phyloP scores from a whole-genome alignment of 2,113 vertebrate genomes.

The Hemiprocne comata region DNA sequence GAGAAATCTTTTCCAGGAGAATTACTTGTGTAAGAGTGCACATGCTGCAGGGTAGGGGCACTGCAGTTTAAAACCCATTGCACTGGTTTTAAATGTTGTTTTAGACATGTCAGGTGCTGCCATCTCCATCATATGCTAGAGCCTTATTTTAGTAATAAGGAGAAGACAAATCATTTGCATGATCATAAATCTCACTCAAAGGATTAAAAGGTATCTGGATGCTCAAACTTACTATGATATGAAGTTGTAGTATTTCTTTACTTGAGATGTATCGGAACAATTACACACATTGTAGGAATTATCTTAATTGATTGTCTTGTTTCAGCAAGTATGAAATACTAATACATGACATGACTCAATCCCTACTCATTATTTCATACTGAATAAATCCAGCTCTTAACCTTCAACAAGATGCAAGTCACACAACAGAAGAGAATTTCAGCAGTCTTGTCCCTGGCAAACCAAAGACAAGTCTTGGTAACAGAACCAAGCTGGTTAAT shows the following conservation, averaged over 20 bases:
- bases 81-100: neutral
- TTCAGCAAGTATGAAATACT: neutral
- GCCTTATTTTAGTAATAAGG: neutral
- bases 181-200: neutral
- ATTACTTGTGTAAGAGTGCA: neutral
- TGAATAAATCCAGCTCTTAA: neutral
- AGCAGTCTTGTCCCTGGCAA: neutral
- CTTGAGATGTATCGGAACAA: neutral
- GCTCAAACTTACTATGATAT: neutral
- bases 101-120: neutral
- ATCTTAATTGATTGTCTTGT: neutral
- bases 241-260: neutral
- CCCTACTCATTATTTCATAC: neutral
- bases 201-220: neutral
- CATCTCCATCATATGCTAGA: neutral
- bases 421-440: neutral
- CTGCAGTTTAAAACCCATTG: neutral
- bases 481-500: neutral
- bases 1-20: too few species aligned
- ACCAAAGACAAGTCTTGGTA: neutral
- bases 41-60: rapidly evolving
- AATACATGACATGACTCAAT: neutral
- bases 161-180: neutral
- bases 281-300: neutral
- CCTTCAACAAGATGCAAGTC: neutral